These are phyloP conservation scores for Hassar affinis DNA, from an alignment of 2,113 vertebrate species.

Conservation along the genomic window DNA sequence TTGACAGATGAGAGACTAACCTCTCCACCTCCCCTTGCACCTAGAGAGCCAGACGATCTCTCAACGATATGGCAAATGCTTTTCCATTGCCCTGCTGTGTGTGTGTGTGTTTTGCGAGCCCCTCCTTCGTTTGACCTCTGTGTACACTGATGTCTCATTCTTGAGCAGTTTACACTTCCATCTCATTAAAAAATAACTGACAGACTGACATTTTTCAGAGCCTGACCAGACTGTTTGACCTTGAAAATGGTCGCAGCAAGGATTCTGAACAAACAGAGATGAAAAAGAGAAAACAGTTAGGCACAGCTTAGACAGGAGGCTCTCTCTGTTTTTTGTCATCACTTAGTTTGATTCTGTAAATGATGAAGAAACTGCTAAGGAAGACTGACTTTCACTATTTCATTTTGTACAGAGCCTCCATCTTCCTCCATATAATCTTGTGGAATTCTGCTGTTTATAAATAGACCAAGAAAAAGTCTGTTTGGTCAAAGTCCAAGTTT, in stretches of 20 bases:
- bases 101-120: not conserved
- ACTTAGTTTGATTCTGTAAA: slow-evolving; percentile 61
- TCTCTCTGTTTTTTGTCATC: slow-evolving; percentile 36
- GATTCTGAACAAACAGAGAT: not conserved
- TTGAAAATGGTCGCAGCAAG: not conserved
- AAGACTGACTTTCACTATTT: not conserved
- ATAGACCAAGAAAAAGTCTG: no score
- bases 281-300: slow-evolving; percentile 14
- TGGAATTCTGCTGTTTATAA: not conserved
- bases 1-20: not conserved
- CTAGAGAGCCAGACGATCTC: not conserved
- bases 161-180: not conserved
- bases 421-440: not conserved
- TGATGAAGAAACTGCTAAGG: slow-evolving; percentile 56
- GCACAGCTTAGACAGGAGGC: slow-evolving; percentile 42
- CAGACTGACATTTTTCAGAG: not conserved
- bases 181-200: not conserved
- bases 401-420: not conserved
- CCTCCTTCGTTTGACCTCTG: not conserved
- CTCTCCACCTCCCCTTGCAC: not conserved
- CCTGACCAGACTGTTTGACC: not conserved
- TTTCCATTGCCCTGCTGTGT: not conserved
- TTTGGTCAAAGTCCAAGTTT: not conserved
- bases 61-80: not conserved
- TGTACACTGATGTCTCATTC: not conserved